A percentile compares a stretch with the other conserved stretches of the same genome.
Conservation (phyloP, 2,797 vertebrate species). For the Botia almorhae region DNA sequence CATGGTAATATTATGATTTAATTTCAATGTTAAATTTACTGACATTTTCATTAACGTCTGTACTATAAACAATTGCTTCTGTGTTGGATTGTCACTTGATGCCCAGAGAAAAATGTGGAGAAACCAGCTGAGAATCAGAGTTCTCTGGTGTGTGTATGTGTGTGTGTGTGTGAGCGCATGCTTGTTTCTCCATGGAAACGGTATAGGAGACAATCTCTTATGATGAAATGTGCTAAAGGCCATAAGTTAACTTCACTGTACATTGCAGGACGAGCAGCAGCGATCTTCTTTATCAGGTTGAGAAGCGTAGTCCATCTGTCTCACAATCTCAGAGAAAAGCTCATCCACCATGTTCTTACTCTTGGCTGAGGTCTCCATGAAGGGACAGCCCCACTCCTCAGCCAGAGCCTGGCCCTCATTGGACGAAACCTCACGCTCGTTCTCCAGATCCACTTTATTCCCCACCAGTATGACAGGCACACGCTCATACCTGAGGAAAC, state of each 20-base stretch:
- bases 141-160: not conserved
- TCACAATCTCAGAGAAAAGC: conserved; percentile 95
- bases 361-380: conserved; percentile 96
- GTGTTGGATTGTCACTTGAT: not conserved
- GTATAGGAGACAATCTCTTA: not conserved
- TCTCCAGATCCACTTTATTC: conserved; percentile 96
- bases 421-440: conserved; percentile 90
- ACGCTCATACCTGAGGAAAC: conserved; percentile 81
- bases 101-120: not conserved
- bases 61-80: not conserved
- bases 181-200: not conserved
- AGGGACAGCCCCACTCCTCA: conserved; percentile 96
- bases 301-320: conserved; percentile 98
- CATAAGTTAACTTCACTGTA: conserved; percentile 80
- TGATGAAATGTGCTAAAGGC: not conserved
- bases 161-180: not conserved
- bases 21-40: no score
- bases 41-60: no score
- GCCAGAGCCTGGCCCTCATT: conserved; percentile 92
- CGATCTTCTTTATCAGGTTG: conserved; percentile 90
- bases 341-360: conserved; percentile 98
- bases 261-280: conserved; percentile 91
- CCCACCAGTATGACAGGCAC: conserved; percentile 95
- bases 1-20: no score
- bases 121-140: not conserved